phyloP scores from a whole-genome alignment of 2,888 invertebrate genomes.

The Onthophagus sagittarius region DNA sequence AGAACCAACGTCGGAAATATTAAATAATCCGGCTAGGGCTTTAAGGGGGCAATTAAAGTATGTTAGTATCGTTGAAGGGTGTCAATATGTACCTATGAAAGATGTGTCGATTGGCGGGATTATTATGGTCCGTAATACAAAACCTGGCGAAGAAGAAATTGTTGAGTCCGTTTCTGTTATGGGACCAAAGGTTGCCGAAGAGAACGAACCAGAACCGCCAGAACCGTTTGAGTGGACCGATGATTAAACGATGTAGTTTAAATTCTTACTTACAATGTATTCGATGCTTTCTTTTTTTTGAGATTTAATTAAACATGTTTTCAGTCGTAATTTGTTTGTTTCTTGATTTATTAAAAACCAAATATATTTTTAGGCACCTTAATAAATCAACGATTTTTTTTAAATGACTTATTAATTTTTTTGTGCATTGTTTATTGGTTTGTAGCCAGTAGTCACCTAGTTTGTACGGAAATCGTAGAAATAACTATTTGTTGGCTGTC shows the following conservation, averaged over 20 bases:
- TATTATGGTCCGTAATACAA: constrained; percentile 86
- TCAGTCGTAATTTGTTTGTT: not conserved
- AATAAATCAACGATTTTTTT: no score
- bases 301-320: not conserved
- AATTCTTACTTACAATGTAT: constrained; percentile 5
- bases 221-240: constrained; percentile 97
- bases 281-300: constrained; percentile 2
- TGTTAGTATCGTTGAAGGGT: constrained; percentile 74
- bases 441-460: not conserved
- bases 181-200: constrained; percentile 88
- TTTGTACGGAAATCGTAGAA: not conserved
- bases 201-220: constrained; percentile 94
- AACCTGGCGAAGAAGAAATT: constrained; percentile 69
- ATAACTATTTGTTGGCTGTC: not conserved
- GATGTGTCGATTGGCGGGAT: constrained; percentile 94
- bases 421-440: not conserved
- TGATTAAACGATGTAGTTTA: constrained; percentile 52
- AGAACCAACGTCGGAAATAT: constrained; percentile 86
- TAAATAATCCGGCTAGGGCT: constrained; percentile 92
- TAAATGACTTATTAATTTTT: no score
- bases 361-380: no score
- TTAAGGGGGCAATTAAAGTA: constrained; percentile 87
- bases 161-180: constrained; percentile 88
- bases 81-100: constrained; percentile 81
- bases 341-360: not conserved